Conservation (phyloP, 2,888 invertebrate genomes). For the Ptilodon capucinus region DNA sequence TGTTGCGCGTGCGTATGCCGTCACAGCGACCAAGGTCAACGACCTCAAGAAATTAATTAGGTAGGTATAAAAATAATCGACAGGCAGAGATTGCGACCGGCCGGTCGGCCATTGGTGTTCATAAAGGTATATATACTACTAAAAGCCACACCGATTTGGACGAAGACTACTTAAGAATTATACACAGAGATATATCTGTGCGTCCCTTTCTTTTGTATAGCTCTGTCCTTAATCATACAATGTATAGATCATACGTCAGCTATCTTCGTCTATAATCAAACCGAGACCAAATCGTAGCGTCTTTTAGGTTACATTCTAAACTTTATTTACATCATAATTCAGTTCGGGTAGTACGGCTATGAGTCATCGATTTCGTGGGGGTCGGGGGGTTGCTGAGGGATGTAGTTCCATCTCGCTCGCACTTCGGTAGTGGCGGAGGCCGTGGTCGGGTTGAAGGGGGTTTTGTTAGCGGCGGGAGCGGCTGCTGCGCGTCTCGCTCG, state of each 20-base stretch:
- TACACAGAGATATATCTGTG: too few species aligned
- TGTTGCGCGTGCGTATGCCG: background rate
- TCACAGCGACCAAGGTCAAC: too few species aligned
- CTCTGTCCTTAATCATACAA: too few species aligned
- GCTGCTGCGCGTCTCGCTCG: slow-evolving; percentile 79
- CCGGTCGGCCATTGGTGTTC: slow-evolving; percentile 35
- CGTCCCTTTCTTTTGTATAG: too few species aligned
- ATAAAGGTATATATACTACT: slow-evolving; percentile 7
- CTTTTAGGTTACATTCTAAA: slow-evolving; percentile 7
- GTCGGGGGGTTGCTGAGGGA: slow-evolving; percentile 76
- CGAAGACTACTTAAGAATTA: too few species aligned
- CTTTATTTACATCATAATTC: slow-evolving; percentile 30
- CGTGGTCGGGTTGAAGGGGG: slow-evolving; percentile 27
- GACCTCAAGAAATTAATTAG: slow-evolving; percentile 21
- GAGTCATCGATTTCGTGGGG: slow-evolving; percentile 68
- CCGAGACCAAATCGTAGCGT: background rate
- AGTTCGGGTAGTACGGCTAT: slow-evolving; percentile 44
- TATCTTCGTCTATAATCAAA: too few species aligned
- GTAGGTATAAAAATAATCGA: slow-evolving; percentile 30
- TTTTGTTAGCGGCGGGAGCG: slow-evolving; percentile 17
- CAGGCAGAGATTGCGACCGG: slow-evolving; percentile 34
- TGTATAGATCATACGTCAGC: too few species aligned
- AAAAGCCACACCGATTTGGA: background rate
- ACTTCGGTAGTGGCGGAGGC: slow-evolving; percentile 53
- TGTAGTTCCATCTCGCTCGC: slow-evolving; percentile 78